Evolutionary conservation across 2,797 vertebrate species (phyloP).

Genomic region (Stomatorhinus walkeri): DNA sequence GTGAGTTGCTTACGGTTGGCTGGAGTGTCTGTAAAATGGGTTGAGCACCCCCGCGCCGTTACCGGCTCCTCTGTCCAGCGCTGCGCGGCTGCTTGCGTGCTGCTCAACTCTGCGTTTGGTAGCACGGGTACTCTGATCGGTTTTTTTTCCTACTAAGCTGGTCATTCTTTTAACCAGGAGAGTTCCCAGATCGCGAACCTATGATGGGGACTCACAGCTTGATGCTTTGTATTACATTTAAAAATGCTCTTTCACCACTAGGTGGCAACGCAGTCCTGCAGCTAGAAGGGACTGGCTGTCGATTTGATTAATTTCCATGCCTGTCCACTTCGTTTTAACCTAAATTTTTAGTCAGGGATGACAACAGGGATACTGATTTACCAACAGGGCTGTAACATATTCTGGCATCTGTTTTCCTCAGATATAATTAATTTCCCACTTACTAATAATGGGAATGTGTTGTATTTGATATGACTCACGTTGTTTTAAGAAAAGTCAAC

Average conservation of each 20-base stretch:
- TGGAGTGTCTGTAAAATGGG: not conserved
- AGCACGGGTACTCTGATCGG: not conserved
- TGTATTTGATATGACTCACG: not conserved
- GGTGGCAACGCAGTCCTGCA: not conserved
- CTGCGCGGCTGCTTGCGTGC: not conserved
- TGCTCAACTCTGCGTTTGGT: not conserved
- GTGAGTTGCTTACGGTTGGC: not conserved
- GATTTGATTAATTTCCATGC: not conserved
- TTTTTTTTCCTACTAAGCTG: not conserved
- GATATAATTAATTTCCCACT: not conserved
- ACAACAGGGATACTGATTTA: not conserved
- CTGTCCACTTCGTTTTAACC: not conserved
- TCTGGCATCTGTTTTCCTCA: not conserved
- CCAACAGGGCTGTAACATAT: not conserved
- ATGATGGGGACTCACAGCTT: not conserved
- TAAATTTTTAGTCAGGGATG: not conserved
- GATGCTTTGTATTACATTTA: not conserved
- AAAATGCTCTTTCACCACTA: not conserved
- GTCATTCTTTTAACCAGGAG: not conserved
- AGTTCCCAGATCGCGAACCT: not conserved
- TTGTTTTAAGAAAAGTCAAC: not conserved
- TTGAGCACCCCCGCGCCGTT: not conserved
- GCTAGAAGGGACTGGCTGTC: not conserved
- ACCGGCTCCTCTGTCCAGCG: not conserved
- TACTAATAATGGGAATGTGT: not conserved